phyloP scores from a whole-genome alignment of 2,113 vertebrate species.

The Meriones unguiculatus region DNA sequence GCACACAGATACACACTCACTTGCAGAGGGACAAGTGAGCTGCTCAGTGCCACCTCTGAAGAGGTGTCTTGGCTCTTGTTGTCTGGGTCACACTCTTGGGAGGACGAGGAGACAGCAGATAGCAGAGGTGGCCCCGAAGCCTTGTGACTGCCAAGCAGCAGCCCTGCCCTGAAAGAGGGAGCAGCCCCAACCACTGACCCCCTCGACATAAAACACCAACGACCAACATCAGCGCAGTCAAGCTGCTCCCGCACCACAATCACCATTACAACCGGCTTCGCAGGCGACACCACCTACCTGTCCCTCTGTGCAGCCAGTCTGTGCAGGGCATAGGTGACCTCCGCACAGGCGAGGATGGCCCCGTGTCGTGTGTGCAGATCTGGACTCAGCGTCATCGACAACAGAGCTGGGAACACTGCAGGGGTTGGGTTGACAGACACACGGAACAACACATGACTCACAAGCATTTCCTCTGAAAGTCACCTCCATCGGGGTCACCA shows the following conservation, averaged over 20 bases:
- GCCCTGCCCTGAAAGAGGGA: not conserved
- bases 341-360: conserved; percentile 94
- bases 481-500: not conserved
- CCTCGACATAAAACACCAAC: not conserved
- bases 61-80: not conserved
- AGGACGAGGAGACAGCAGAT: accelerated
- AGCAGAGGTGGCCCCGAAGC: not conserved
- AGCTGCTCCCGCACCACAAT: conserved; percentile 29
- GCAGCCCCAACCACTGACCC: not conserved
- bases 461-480: not conserved
- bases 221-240: conserved; percentile 40
- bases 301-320: conserved; percentile 88
- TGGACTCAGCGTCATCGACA: conserved; percentile 90
- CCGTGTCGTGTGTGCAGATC: conserved; percentile 96
- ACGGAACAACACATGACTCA: not conserved
- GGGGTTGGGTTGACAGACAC: not conserved
- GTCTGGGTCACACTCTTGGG: not conserved
- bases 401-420: conserved; percentile 92
- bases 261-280: conserved; percentile 18
- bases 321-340: conserved; percentile 92
- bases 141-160: not conserved
- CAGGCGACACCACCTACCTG: conserved; percentile 87
- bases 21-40: not conserved
- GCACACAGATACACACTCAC: not conserved
- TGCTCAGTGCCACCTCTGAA: accelerated